A percentile compares a stretch with the other conserved stretches of the same genome.
Conservation (phyloP, 2,888 invertebrate species). For the Idaea dimidiata region DNA sequence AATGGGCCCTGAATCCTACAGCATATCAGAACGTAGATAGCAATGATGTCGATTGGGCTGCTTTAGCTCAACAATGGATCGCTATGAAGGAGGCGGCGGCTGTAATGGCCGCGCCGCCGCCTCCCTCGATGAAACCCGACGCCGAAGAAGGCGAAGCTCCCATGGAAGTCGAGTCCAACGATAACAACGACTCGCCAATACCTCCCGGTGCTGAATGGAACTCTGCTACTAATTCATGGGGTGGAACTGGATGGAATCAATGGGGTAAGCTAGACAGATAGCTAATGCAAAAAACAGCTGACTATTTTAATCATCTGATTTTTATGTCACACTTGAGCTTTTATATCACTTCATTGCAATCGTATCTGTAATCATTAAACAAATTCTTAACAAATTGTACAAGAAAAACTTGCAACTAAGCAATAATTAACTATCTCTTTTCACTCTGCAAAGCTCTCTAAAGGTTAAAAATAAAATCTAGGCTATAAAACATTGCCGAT, state of each 20-base stretch:
- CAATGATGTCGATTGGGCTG: conserved; percentile 97
- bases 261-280: conserved; percentile 57
- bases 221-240: conserved; percentile 62
- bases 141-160: conserved; percentile 91
- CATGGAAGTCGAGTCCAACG: conserved; percentile 91
- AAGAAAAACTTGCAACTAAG: too few relatives aligned
- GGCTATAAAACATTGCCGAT: too few relatives aligned
- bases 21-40: conserved; percentile 90
- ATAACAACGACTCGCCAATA: conserved; percentile 68
- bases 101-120: conserved; percentile 81
- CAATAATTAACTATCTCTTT: too few relatives aligned
- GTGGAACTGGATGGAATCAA: conserved; percentile 62
- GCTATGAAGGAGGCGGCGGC: conserved; percentile 92
- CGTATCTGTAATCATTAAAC: not conserved
- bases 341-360: not conserved
- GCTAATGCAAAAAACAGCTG: conserved; percentile 5
- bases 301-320: not conserved
- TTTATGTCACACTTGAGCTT: not conserved
- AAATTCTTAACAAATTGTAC: conserved; percentile 2
- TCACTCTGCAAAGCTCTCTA: too few relatives aligned
- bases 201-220: conserved; percentile 63
- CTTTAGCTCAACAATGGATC: conserved; percentile 98
- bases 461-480: too few relatives aligned
- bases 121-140: conserved; percentile 76
- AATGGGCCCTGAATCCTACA: conserved; percentile 91